phyloP scores from a whole-genome alignment of 2,797 vertebrate genomes.

The Megalops cyprinoides region DNA sequence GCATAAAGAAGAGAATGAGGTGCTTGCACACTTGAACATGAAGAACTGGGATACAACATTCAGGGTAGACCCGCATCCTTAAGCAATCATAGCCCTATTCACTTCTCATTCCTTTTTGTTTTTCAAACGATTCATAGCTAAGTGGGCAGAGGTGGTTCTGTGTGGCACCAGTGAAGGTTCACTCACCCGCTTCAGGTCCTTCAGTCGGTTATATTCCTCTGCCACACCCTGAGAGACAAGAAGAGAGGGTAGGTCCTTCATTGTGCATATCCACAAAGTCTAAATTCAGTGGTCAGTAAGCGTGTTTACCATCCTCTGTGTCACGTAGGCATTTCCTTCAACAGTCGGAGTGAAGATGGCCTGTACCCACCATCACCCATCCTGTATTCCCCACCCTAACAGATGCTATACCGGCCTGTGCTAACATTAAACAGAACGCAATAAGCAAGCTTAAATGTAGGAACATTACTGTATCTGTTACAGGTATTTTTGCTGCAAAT shows the following conservation, averaged over 20 bases:
- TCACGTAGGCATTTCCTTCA: too few species aligned
- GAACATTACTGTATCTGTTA: too few species aligned
- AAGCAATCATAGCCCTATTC: not conserved
- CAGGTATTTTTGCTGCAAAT: not conserved
- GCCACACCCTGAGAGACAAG: constrained; percentile 71
- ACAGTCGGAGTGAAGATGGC: too few species aligned
- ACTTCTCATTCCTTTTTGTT: not conserved
- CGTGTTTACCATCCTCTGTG: too few species aligned
- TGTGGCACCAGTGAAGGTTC: not conserved
- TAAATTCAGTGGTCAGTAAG: too few species aligned
- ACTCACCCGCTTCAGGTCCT: constrained; percentile 80
- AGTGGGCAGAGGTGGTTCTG: not conserved
- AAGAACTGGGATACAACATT: not conserved
- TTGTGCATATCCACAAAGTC: too few species aligned
- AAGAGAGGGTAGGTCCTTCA: not conserved
- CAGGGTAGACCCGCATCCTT: not conserved
- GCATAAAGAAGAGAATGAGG: not conserved
- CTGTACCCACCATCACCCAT: too few species aligned
- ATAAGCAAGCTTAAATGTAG: not conserved
- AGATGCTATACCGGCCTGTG: not conserved
- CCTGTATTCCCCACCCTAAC: too few species aligned
- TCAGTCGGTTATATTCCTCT: constrained; percentile 83
- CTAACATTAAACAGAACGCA: not conserved
- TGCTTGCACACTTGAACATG: not conserved
- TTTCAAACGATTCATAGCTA: not conserved